Evolutionary conservation across 2,888 invertebrate genomes (phyloP).

Genomic region (Hedychridium roseum): DNA sequence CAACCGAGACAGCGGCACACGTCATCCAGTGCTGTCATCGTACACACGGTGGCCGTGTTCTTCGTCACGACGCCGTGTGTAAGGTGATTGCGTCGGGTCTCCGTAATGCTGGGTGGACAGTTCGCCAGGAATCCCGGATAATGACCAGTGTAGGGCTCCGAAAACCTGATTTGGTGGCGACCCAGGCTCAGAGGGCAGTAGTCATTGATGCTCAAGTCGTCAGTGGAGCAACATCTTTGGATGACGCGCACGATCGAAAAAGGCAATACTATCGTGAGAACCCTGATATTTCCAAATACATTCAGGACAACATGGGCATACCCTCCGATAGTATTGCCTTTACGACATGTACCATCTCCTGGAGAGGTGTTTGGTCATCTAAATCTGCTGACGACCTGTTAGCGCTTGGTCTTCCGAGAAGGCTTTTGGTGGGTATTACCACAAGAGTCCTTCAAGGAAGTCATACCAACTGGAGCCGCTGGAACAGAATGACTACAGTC

Average conservation of each 20-base stretch:
- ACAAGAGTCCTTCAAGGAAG: conserved; percentile 21
- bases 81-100: conserved; percentile 34
- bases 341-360: conserved; percentile 23
- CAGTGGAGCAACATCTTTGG: conserved; percentile 15
- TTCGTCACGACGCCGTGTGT: conserved; percentile 48
- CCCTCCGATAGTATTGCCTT: conserved; percentile 9
- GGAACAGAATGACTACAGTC: conserved; percentile 25
- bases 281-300: too few species aligned
- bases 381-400: conserved; percentile 19
- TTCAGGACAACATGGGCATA: too few species aligned
- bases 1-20: conserved; percentile 50
- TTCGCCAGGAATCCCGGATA: conserved; percentile 39
- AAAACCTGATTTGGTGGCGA: conserved; percentile 26
- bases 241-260: too few species aligned
- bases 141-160: conserved; percentile 20
- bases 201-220: conserved; percentile 26
- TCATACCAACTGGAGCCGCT: conserved; percentile 22
- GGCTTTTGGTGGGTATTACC: conserved; percentile 13
- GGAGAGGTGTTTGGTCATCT: conserved; percentile 27
- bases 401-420: conserved; percentile 14
- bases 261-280: too few species aligned
- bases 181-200: background rate
- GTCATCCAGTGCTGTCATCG: conserved; percentile 47
- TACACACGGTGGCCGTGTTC: conserved; percentile 53
- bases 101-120: conserved; percentile 37